These are phyloP conservation scores for Eurytoma californica DNA, from an alignment of 2,888 invertebrate species.

Conservation along the genomic window DNA sequence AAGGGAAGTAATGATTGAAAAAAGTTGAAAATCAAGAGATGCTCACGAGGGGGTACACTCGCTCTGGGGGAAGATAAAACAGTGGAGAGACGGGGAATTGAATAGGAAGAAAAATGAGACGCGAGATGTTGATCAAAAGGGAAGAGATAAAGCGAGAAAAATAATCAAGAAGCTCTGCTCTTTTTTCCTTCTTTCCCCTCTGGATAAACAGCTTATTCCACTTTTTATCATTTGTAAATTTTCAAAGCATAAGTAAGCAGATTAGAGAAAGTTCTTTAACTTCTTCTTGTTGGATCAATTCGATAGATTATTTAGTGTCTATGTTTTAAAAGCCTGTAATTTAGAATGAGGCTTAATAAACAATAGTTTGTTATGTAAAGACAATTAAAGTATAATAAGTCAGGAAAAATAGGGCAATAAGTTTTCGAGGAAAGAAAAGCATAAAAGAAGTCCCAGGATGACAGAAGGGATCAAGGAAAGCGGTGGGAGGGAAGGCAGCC, in stretches of 20 bases:
- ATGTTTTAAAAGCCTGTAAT: too few species aligned
- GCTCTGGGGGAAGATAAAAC: constrained; percentile 16
- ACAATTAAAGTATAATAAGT: too few species aligned
- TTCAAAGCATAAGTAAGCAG: background rate
- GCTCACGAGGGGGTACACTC: constrained; percentile 6
- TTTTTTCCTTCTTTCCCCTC: constrained; percentile 1
- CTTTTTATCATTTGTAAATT: too few species aligned
- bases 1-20: constrained; percentile 44
- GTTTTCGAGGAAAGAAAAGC: too few species aligned
- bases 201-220: background rate
- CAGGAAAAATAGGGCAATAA: too few species aligned
- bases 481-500: background rate
- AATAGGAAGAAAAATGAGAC: constrained; percentile 37
- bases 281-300: background rate
- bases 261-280: too few species aligned
- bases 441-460: constrained; percentile 8
- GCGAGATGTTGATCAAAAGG: constrained; percentile 43
- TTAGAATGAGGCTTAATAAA: too few species aligned
- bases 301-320: background rate
- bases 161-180: constrained; percentile 23
- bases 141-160: constrained; percentile 31
- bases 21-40: constrained; percentile 38
- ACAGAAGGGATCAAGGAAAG: background rate
- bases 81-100: background rate
- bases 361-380: too few species aligned